These are phyloP conservation scores for Scaptomyza pallida DNA, from an alignment of 1,140 invertebrate species.

Conservation along the genomic window DNA sequence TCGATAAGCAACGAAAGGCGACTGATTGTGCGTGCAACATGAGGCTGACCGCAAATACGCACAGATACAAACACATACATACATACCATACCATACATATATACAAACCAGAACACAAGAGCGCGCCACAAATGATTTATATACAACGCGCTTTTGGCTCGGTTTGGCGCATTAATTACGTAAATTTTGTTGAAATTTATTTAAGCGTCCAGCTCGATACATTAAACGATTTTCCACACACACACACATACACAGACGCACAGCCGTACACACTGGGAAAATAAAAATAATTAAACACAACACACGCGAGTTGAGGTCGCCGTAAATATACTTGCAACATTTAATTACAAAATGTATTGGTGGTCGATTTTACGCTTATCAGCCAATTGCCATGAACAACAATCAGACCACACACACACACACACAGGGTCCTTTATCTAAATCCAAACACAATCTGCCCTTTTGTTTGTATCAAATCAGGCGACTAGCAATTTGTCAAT, in stretches of 20 bases:
- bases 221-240: conserved; percentile 18
- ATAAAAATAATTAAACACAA: conserved; percentile 23
- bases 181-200: conserved; percentile 75
- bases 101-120: conserved; percentile 22
- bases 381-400: conserved; percentile 11
- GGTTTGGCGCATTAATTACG: conserved; percentile 69
- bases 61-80: conserved; percentile 33
- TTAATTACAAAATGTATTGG: conserved; percentile 71
- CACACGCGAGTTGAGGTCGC: conserved; percentile 34
- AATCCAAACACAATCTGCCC: background rate
- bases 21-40: conserved; percentile 70
- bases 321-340: conserved; percentile 61
- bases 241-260: conserved; percentile 1
- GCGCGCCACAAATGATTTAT: conserved; percentile 52
- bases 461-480: conserved; percentile 13
- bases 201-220: conserved; percentile 47
- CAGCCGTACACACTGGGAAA: conserved; percentile 11
- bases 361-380: conserved; percentile 45
- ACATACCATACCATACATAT: conserved; percentile 3
- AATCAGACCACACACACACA: too few species aligned
- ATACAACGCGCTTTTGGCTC: conserved; percentile 24
- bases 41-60: conserved; percentile 54
- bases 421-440: background rate
- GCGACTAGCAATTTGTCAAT: conserved; percentile 1
- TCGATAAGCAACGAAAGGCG: conserved; percentile 73